Evolutionary conservation across 2,888 invertebrate genomes (phyloP).

Genomic region (Drosophila merina): DNA sequence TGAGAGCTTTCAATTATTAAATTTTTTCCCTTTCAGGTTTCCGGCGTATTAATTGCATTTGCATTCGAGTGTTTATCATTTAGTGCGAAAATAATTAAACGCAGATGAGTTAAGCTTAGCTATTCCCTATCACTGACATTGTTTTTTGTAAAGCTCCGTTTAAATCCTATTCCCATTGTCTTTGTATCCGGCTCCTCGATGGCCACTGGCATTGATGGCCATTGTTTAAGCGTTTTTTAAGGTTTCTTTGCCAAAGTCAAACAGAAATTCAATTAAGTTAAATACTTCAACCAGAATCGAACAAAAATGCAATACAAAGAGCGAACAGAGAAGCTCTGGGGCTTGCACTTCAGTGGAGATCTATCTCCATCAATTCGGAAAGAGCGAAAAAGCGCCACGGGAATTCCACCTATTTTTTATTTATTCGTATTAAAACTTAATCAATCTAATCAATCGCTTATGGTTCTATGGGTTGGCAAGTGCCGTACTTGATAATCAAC

Average conservation of each 20-base stretch:
- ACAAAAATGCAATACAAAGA: constrained; percentile 51
- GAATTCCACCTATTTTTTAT: constrained; percentile 1
- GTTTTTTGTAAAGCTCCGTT: constrained; percentile 20
- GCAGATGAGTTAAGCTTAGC: constrained; percentile 18
- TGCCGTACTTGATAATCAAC: constrained; percentile 52
- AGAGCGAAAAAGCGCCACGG: background rate
- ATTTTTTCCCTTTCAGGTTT: constrained; percentile 2
- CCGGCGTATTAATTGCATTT: constrained; percentile 50
- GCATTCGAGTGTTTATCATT: constrained; percentile 35
- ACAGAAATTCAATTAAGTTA: constrained; percentile 63
- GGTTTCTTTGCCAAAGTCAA: constrained; percentile 38
- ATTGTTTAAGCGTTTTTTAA: constrained; percentile 14
- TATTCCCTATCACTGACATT: background rate
- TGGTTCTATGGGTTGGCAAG: background rate
- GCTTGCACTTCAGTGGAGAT: constrained; percentile 40
- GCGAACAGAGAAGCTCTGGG: constrained; percentile 6
- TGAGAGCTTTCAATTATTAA: constrained; percentile 12
- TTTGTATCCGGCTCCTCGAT: background rate
- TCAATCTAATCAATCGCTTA: background rate
- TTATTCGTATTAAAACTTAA: background rate
- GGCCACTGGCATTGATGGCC: constrained; percentile 11
- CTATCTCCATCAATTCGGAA: constrained; percentile 12
- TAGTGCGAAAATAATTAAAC: constrained; percentile 12
- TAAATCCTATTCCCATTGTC: constrained; percentile 8
- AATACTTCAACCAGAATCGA: constrained; percentile 59